Base-by-base conservation (phyloP, 2,797 vertebrate genomes). In the Pyrocephalus nanus region DNA sequence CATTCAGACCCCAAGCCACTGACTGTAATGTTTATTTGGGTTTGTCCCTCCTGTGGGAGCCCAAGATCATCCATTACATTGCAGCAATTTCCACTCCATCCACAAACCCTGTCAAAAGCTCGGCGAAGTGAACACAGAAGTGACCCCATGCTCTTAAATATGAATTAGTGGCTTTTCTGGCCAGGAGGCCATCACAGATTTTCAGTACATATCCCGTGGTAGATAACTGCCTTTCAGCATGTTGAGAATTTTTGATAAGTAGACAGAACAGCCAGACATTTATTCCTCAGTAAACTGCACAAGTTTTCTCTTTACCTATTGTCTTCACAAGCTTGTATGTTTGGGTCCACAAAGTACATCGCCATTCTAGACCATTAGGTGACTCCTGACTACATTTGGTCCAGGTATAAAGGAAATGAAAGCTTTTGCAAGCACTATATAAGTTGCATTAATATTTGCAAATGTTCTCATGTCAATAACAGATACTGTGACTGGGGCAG, bases 201-300 rank as follows among this genome's bases (percentile, higher is more conserved):
- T 91, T 88, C 42, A 58, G 51, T 40, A 66, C 19, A 7, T 51
- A 73, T 4, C n/a, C 43, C 21, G 7, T 36, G 30, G 47, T 50
- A 88, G 54, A 42, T 81, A 96, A 84, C 75, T 79, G 54, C 25
- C 43, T 84, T 95, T 95, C 66, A 90, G n/a, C n/a, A 43, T 36
- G 54, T 32, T 88, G 40, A 58, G 47, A 65, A 23, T 11, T 70
- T 92, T 86, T 84, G 38, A 47, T 64, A 69, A 72, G 53, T 57
- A 75, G 69, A 66, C 32, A 65, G 11, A 57, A 65, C 17, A 61
- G 9, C 4, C 66, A 84, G 76, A 78, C 90, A 77, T 55, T 4
- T 6, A 15, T 69, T 88, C 13, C 45, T 67, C 6, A 19, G 15
- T 43, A 61, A 94, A 60, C n/a, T 26, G 0, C 13, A 62, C 21